Conservation (phyloP, 2,888 invertebrate species). For the Gasteruption jaculator region DNA sequence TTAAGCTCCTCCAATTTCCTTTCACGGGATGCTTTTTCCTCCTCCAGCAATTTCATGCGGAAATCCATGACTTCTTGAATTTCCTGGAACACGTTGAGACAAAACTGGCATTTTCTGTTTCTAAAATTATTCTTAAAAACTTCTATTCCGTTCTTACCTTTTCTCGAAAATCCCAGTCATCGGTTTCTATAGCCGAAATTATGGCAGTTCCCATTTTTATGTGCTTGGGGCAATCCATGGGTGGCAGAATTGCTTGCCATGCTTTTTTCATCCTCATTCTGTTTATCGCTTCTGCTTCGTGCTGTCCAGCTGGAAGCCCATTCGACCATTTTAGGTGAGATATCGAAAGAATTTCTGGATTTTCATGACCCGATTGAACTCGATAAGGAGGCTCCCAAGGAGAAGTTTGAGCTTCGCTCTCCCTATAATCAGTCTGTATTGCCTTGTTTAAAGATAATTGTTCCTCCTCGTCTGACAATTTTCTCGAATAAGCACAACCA, state of each 20-base stretch:
- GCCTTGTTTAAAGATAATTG: constrained; percentile 10
- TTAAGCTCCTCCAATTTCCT: constrained; percentile 50
- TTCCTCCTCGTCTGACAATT: too few relatives aligned
- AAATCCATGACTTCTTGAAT: constrained; percentile 69
- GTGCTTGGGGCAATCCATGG: constrained; percentile 55
- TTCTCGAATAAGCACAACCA: too few relatives aligned
- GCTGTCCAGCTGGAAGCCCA: constrained; percentile 61
- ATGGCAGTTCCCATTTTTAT: constrained; percentile 62
- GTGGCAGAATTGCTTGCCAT: constrained; percentile 61
- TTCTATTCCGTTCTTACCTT: too few relatives aligned
- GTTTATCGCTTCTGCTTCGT: constrained; percentile 64
- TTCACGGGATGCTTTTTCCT: constrained; percentile 58
- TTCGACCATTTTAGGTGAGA: constrained; percentile 63
- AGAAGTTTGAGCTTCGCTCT: constrained; percentile 71
- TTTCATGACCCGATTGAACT: constrained; percentile 44
- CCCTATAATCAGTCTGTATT: constrained; percentile 71
- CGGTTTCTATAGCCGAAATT: constrained; percentile 74
- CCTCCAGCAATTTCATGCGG: constrained; percentile 66
- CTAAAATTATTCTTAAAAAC: constrained; percentile 13
- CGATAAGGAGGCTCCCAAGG: constrained; percentile 71
- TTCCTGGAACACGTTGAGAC: constrained; percentile 51
- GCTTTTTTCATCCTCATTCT: constrained; percentile 63
- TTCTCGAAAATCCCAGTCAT: constrained; percentile 80
- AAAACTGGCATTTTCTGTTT: background rate
- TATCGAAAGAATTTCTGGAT: constrained; percentile 66